These are phyloP conservation scores for Procambarus virginalis DNA, from an alignment of 1,140 invertebrate species.

Conservation along the genomic window DNA sequence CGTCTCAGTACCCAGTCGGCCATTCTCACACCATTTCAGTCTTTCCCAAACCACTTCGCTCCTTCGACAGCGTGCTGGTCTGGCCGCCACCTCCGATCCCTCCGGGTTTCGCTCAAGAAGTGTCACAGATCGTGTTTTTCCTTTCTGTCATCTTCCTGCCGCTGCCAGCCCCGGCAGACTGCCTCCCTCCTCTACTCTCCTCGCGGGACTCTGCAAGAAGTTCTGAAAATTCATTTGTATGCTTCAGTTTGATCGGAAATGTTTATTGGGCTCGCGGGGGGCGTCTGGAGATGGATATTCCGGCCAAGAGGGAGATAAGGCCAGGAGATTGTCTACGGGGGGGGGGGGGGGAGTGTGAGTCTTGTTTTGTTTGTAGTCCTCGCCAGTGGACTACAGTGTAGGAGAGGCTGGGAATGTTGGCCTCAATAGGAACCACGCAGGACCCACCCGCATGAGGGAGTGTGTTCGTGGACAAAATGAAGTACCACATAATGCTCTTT, in stretches of 20 bases:
- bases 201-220: neutral
- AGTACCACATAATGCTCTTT: too few relatives aligned
- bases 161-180: too few relatives aligned
- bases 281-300: neutral
- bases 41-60: neutral
- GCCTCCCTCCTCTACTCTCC: too few relatives aligned
- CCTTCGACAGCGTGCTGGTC: neutral
- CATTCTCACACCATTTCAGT: neutral
- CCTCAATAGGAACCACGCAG: too few relatives aligned
- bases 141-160: too few relatives aligned
- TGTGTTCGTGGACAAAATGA: too few relatives aligned
- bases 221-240: neutral
- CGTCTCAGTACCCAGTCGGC: neutral
- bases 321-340: too few relatives aligned
- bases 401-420: too few relatives aligned
- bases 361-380: too few relatives aligned
- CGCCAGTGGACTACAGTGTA: too few relatives aligned
- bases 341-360: too few relatives aligned
- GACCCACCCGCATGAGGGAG: too few relatives aligned
- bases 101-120: neutral
- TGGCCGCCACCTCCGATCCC: neutral
- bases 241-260: neutral
- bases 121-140: neutral
- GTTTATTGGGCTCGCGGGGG: neutral
- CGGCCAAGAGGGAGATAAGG: neutral